Conservation (phyloP, 2,888 invertebrate genomes). For the Lymantria dispar region DNA sequence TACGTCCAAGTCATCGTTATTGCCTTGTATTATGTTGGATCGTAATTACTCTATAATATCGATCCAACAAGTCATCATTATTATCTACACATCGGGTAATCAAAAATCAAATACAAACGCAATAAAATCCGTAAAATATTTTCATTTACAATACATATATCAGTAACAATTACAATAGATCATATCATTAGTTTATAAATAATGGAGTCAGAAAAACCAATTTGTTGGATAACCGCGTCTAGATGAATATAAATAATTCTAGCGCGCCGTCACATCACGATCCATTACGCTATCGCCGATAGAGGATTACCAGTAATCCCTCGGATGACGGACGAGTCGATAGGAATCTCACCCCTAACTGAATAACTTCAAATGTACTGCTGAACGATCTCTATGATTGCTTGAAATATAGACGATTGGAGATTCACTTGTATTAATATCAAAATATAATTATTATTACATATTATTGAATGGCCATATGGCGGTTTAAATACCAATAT, state of each 20-base stretch:
- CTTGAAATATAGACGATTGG: conserved; percentile 1
- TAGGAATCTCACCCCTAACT: conserved; percentile 59
- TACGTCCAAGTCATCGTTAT: too few relatives aligned
- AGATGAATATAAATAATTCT: conserved; percentile 60
- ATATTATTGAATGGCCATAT: too few relatives aligned
- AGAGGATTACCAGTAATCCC: conserved; percentile 54
- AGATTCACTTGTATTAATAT: neutral
- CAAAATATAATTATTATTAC: too few relatives aligned
- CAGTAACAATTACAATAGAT: neutral
- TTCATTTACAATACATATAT: too few relatives aligned
- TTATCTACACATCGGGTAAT: too few relatives aligned
- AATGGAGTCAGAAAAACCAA: conserved; percentile 18
- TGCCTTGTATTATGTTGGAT: too few relatives aligned
- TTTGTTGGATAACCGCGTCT: conserved; percentile 19
- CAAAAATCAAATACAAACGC: too few relatives aligned
- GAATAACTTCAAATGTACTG: conserved; percentile 44
- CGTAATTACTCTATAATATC: too few relatives aligned
- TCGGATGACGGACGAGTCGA: conserved; percentile 50
- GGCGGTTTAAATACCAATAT: too few relatives aligned
- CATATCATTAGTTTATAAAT: conserved; percentile 1
- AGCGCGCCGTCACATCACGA: conserved; percentile 40
- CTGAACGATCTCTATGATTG: neutral
- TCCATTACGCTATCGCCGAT: conserved; percentile 47
- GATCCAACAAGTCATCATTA: too few relatives aligned
- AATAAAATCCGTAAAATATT: too few relatives aligned